phyloP scores from a whole-genome alignment of 92 coral and sea anemone genomes.

The Palythoa caribaeorum region DNA sequence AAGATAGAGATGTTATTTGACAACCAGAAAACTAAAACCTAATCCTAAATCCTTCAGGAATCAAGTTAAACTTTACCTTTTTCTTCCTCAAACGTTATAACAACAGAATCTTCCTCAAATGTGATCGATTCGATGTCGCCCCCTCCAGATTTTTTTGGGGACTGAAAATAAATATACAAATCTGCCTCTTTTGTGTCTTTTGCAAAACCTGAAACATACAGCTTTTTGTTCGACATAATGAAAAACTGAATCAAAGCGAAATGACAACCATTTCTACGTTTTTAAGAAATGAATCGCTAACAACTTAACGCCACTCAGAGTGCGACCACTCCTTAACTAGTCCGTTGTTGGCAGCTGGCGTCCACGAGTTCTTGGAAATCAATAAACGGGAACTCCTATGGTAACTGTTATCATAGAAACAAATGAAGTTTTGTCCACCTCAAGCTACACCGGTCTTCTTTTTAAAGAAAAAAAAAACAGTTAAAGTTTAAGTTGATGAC shows the following conservation, averaged over 20 bases:
- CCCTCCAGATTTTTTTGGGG: constrained; percentile 29
- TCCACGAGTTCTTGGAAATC: constrained; percentile 26
- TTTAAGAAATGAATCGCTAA: background rate
- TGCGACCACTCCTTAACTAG: no score
- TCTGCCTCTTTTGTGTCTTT: constrained; percentile 33
- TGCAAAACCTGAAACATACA: constrained; percentile 25
- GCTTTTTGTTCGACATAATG: constrained; percentile 5
- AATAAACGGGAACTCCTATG: constrained; percentile 37
- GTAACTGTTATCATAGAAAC: no score
- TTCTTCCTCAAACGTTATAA: constrained; percentile 16
- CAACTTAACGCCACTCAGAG: background rate
- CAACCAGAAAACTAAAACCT: background rate
- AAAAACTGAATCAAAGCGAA: background rate
- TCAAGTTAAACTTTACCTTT: background rate
- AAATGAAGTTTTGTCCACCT: no score
- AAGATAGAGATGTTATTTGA: no score
- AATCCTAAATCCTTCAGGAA: background rate
- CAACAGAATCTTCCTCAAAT: constrained; percentile 1
- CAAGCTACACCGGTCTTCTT: no score
- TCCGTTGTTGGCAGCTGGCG: no score
- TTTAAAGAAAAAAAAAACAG: no score
- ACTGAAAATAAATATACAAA: constrained; percentile 29
- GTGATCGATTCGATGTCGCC: constrained; percentile 14
- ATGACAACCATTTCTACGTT: background rate
- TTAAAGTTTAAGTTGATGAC: no score